Evolutionary conservation across 2,113 vertebrate species (phyloP).

Genomic region (Trematomus loennbergii): DNA sequence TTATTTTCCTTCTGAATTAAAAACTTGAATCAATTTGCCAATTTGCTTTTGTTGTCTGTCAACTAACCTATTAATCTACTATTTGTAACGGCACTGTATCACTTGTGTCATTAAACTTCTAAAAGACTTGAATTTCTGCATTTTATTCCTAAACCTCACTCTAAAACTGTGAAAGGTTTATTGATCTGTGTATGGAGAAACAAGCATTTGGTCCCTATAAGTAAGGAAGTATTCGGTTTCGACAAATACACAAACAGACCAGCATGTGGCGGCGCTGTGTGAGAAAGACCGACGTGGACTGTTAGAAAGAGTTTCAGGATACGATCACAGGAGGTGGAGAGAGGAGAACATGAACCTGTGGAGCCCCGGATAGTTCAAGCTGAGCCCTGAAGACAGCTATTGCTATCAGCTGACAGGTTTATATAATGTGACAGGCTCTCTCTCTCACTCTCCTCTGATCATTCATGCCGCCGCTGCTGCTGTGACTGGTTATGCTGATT

Average conservation of each 20-base stretch:
- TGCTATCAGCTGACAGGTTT: constrained; percentile 61
- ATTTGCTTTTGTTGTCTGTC: too few relatives aligned
- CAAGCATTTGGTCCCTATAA: not conserved
- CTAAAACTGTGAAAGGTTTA: not conserved
- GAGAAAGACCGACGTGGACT: not conserved
- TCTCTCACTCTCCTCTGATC: constrained; percentile 53
- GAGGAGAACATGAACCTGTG: constrained; percentile 5
- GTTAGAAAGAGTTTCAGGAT: not conserved
- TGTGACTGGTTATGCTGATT: constrained; percentile 51
- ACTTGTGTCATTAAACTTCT: not conserved
- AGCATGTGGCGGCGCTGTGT: not conserved
- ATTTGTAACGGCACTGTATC: not conserved
- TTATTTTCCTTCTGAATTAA: too few relatives aligned
- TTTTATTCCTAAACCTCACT: not conserved
- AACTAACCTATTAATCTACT: not conserved
- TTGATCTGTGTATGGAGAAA: not conserved
- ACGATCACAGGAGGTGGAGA: not conserved
- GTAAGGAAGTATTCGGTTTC: not conserved
- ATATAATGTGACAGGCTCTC: constrained; percentile 49
- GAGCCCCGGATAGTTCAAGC: constrained; percentile 34
- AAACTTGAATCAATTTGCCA: too few relatives aligned
- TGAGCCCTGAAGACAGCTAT: constrained; percentile 57
- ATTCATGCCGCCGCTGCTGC: constrained; percentile 19
- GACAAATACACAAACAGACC: not conserved
- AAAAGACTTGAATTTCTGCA: not conserved